A percentile compares a stretch with the other conserved stretches of the same genome.
These are phyloP conservation scores for Caenorhabditis becei DNA, from an alignment of 2,888 invertebrate species.

Conservation along the genomic window DNA sequence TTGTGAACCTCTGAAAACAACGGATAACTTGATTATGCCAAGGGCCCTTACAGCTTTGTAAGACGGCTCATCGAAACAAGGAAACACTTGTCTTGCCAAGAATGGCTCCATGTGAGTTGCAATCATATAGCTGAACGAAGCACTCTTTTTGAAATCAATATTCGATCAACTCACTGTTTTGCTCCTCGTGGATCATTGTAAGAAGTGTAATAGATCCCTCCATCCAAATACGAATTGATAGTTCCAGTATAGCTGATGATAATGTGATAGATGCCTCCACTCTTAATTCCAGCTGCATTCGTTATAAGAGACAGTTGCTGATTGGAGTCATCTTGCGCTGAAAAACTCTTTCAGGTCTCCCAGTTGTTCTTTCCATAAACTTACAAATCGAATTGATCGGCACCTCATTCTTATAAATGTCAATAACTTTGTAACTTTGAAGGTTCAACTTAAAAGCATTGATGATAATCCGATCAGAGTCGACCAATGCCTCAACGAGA, in stretches of 20 bases:
- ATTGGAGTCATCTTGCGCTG: conserved; percentile 49
- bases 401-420: conserved; percentile 28
- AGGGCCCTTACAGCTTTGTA: conserved; percentile 71
- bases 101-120: conserved; percentile 71
- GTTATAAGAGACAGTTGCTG: conserved; percentile 29
- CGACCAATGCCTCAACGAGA: conserved; percentile 42
- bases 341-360: conserved; percentile 1
- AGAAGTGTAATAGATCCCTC: conserved; percentile 65
- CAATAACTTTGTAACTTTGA: conserved; percentile 15
- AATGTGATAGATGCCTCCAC: conserved; percentile 55
- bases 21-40: no score
- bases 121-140: conserved; percentile 61
- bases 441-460: conserved; percentile 58
- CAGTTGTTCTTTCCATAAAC: no score
- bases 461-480: conserved; percentile 48
- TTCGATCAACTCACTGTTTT: conserved; percentile 39
- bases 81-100: conserved; percentile 64
- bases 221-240: conserved; percentile 64
- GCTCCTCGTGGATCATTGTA: conserved; percentile 55
- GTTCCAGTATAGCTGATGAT: conserved; percentile 61
- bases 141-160: neutral
- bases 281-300: neutral
- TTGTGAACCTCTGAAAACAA: conserved; percentile 19
- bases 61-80: conserved; percentile 69
- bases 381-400: conserved; percentile 49